A percentile compares a stretch with the other conserved stretches of the same genome.
Evolutionary conservation across 2,888 invertebrate genomes (phyloP).

Genomic region (Sisyra nigra): DNA sequence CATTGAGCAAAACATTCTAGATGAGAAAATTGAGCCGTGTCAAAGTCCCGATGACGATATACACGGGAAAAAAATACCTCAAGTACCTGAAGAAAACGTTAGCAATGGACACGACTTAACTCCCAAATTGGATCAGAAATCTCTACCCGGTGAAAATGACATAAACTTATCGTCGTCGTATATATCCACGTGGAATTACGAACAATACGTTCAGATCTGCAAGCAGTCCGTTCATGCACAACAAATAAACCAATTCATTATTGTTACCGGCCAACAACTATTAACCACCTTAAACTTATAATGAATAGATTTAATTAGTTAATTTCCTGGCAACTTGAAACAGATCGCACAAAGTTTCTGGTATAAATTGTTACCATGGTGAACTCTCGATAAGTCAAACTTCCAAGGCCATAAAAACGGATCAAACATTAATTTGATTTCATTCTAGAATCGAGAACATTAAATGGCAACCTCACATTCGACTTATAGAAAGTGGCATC

Average conservation of each 20-base stretch:
- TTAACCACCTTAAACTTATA: conserved; percentile 26
- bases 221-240: conserved; percentile 43
- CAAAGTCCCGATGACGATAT: neutral
- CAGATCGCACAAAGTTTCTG: too few relatives aligned
- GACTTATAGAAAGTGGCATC: too few relatives aligned
- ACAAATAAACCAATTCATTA: conserved; percentile 39
- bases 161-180: too few relatives aligned
- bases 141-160: neutral
- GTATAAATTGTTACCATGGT: too few relatives aligned
- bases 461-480: too few relatives aligned
- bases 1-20: neutral
- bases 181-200: conserved; percentile 25
- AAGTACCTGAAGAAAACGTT: neutral
- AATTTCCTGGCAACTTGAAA: too few relatives aligned
- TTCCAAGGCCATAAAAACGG: too few relatives aligned
- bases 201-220: conserved; percentile 29
- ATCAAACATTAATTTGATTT: too few relatives aligned
- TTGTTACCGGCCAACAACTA: conserved; percentile 40
- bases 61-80: too few relatives aligned
- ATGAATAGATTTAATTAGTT: too few relatives aligned
- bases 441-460: too few relatives aligned
- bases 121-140: neutral
- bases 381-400: too few relatives aligned
- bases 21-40: neutral
- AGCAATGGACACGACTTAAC: conserved; percentile 1